A percentile compares a stretch with the other conserved stretches of the same genome.
These are phyloP conservation scores for Acrocera orbiculus DNA, from an alignment of 2,888 invertebrate genomes.

Conservation along the genomic window DNA sequence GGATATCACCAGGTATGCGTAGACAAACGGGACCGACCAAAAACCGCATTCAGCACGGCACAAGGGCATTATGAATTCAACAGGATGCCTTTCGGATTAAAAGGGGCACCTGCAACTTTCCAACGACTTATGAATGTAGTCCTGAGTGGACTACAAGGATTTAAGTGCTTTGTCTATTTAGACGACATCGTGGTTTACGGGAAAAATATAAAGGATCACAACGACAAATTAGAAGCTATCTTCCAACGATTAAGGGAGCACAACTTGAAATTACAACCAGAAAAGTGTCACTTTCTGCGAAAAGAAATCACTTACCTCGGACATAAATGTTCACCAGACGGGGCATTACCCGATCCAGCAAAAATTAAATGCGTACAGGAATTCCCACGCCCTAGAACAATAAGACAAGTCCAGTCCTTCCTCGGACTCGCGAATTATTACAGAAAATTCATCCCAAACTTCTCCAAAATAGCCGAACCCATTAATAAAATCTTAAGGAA, in stretches of 20 bases:
- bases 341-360: constrained; percentile 12
- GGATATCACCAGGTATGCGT: constrained; percentile 13
- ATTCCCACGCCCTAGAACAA: constrained; percentile 11
- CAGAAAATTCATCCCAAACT: constrained; percentile 15
- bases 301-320: constrained; percentile 7
- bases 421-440: constrained; percentile 17
- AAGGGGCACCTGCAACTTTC: constrained; percentile 18
- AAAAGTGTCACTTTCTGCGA: constrained; percentile 13
- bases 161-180: constrained; percentile 13
- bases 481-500: too few species aligned
- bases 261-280: constrained; percentile 6
- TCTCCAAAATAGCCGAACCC: too few species aligned
- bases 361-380: constrained; percentile 15
- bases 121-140: constrained; percentile 15
- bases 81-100: constrained; percentile 20
- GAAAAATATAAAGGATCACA: constrained; percentile 10
- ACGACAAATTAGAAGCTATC: neutral
- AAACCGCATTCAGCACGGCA: constrained; percentile 19
- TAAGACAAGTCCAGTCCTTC: constrained; percentile 16
- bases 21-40: constrained; percentile 16
- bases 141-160: constrained; percentile 1
- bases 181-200: constrained; percentile 16
- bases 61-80: constrained; percentile 18
- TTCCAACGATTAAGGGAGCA: constrained; percentile 1
- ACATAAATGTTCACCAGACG: constrained; percentile 13